Evolutionary conservation across 2,888 invertebrate species (phyloP), one percentile per base, ranked within the genome.

Genomic region (Prenolepis imparis): DNA sequence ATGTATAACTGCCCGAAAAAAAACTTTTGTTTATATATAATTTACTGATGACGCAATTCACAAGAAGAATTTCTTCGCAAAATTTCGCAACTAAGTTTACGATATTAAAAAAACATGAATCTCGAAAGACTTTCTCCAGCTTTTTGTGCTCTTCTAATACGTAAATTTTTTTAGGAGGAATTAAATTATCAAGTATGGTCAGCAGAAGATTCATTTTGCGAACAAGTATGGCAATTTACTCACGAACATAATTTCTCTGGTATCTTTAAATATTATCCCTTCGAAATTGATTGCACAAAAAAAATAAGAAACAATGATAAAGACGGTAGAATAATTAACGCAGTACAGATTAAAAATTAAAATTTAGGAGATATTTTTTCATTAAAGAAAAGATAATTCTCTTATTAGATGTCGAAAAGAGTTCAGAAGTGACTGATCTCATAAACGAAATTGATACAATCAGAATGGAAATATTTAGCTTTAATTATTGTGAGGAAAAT

Each of bases 191-290:
- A 87, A 84, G 87, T 90, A 12, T 91, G 91, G 90, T 74, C 32
- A 6, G 75, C 52, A 21, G 83, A 90, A 83, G 85, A 88, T 73
- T n/a, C 82, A 41, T 84, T 84, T 59, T 92, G 91, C 73, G 85
- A 90, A 9, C 44, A 87, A 77, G 77, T 90, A 11, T 92, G 92
- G 92, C 77, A 88, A 48, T 92, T 92, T 67, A 86, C 90, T 2
- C 39, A 18, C 0, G 48, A 87, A 63, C 91, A 92, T 44, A 73
- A 92, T 81, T 91, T 90, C 68, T 61, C 48, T 2, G 8, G 15
- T 24, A 36, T 90, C 39, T 88, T 85, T 18, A 36, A 78, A 64
- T 24, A 44, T 28, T 73, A 82, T 55, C 78, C 70, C 0, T n/a
- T 73, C 24, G 32, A 86, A 28, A 67, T 5, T 28, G 28, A 48